Base-by-base conservation (phyloP, 2,113 vertebrate genomes). In the Sarotherodon lohbergeri region DNA sequence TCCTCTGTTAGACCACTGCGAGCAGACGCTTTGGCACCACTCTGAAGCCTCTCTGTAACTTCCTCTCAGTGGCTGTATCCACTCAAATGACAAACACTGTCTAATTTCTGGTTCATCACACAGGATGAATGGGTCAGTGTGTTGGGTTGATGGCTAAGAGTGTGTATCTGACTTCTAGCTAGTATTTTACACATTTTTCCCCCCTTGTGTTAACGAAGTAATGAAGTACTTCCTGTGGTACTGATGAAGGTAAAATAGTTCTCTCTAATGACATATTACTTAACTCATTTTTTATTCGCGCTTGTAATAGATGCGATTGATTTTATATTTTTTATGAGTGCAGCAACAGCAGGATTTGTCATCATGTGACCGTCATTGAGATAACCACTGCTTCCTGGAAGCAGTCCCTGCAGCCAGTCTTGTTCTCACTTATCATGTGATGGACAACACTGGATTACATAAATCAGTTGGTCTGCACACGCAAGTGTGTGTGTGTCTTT, bases 351-450 rank as follows among this genome's bases (percentile, higher is more conserved):
- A 91, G 82, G 78, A 88, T 82, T 80, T 91, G 86, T 93, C 89
- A 84, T 92, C 95, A 95, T 95, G 92, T 95, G 94, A 95, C 88
- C 68, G 4, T 90, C 90, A 90, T 76, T 93, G 84, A 92, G 92
- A 93, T 90, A 92, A 90, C 86, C 79, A 14, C 83, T 61, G 76
- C 81, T 95, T 93, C 88, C 94, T 92, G 91, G 88, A 93, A 95
- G 94, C 93, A 34, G 59, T 90, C 94, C 95, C 93, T 92, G 90
- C 88, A 94, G 94, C 91, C 86, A 85, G 90, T 92, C 87, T 89
- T 82, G 91, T 94, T 93, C 94, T 92, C 93, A 93, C 86, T 91
- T 91, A 93, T 94, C 94, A 95, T 95, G 94, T 95, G 95, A 94
- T 90, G 79, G 88, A 92, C 90, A 92, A 89, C 89, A 92, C 39